Base-by-base conservation (phyloP, 37 sponge, comb jelly and placozoan genomes). In the Axinella damicornis region DNA sequence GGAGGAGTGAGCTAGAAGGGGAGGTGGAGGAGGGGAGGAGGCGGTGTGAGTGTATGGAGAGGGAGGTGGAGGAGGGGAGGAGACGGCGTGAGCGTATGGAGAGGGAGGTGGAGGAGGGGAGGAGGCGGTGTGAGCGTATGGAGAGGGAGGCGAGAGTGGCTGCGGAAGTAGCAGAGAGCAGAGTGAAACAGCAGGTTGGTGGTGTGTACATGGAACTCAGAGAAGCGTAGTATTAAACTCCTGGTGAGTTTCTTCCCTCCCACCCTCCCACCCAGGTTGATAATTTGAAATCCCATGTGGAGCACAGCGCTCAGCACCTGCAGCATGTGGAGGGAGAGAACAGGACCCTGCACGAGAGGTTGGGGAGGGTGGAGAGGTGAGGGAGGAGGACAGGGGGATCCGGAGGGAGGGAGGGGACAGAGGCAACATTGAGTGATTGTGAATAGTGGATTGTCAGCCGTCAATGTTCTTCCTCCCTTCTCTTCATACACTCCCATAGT, bases 51-150 rank as follows among this genome's bases (percentile, higher is more conserved):
- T 27, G 33, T 55, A 4, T 46, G 46, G 9, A 46, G 46, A 46
- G 46, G 46, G 25, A 61, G 12, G 40, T 71, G 72, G 41, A 38
- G 40, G 72, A 71, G 72, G 38, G 19, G 41, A 71, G 72, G 41
- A 71, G 41, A 37, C 72, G 21, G 41, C n/a, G 56, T 22, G 22
- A 58, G 19, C 14, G 38, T 59, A 4, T 46, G 46, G 9, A 46
- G 46, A 46, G 46, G 46, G 25, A 61, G 12, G 40, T 71, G 72
- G 41, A 38, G 40, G 72, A 71, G 72, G 38, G 19, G 41, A 71
- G 72, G 41, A 71, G 41, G 5, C 72, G 21, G 41, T 39, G 56
- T 22, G 22, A 58, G 19, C 14, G 38, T 59, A 0, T 27, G 21
- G 18, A 41, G 19, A 19, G 35, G 46, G n/a, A 71, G 71, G 46